Evolutionary conservation across 2,113 vertebrate species (phyloP).

Genomic region (Aramus guarauna): DNA sequence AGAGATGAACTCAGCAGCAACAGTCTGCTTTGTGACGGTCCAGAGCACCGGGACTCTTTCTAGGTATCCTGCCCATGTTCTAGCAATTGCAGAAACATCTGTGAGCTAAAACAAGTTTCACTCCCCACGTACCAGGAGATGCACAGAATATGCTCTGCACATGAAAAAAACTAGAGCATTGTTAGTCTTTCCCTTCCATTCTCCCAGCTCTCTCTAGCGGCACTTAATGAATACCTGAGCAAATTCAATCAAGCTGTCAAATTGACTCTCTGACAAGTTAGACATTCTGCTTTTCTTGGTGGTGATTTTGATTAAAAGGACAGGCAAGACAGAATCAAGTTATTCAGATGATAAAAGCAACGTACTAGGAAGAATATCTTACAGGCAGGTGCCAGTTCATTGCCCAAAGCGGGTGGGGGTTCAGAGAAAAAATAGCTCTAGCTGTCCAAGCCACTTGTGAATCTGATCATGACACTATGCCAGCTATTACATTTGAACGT

Average conservation of each 20-base stretch:
- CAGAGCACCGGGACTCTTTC: not conserved
- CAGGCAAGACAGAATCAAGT: not conserved
- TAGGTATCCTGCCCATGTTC: not conserved
- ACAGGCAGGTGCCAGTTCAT: not conserved
- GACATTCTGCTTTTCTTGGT: not conserved
- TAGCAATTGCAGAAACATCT: not conserved
- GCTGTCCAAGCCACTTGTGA: not conserved
- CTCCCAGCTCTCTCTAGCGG: not conserved
- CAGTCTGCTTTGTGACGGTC: accelerated
- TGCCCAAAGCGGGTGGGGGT: not conserved
- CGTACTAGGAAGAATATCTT: not conserved
- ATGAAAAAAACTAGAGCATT: not conserved
- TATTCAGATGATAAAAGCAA: not conserved
- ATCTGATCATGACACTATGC: not conserved
- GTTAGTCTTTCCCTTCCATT: not conserved
- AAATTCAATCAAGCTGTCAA: conserved; percentile 4
- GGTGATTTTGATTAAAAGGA: not conserved
- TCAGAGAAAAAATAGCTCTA: not conserved
- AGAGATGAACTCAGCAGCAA: accelerated
- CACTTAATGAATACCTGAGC: not conserved
- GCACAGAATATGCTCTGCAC: not conserved
- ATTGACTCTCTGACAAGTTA: not conserved
- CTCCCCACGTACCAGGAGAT: not conserved
- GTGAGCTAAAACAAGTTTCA: not conserved
- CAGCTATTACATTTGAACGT: not conserved